Percentiles rank a stretch among this genome's conserved stretches.
phyloP scores from a whole-genome alignment of 2,797 vertebrate species.

The Darevskia nairensis region DNA sequence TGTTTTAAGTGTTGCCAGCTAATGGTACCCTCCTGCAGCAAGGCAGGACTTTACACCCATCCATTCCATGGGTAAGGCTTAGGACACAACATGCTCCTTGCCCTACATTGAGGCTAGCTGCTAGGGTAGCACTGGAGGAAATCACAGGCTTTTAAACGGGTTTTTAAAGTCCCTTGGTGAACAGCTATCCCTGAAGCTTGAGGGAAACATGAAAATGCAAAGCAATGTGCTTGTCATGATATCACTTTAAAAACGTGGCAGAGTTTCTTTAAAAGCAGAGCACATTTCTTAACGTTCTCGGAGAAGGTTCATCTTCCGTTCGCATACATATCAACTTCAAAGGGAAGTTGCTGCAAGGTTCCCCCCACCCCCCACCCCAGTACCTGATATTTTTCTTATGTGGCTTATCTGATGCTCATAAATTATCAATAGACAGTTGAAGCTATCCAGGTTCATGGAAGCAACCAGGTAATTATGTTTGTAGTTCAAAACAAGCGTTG shows the following conservation, averaged over 20 bases:
- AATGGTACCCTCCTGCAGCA: no score
- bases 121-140: background rate
- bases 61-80: background rate
- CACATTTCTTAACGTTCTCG: rapidly evolving
- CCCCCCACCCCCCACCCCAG: background rate
- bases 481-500: constrained; percentile 72
- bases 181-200: rapidly evolving
- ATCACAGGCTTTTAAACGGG: background rate
- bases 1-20: background rate
- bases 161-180: background rate
- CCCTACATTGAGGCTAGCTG: background rate
- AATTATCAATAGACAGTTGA: constrained; percentile 75
- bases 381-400: constrained; percentile 65
- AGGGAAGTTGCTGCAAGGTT: constrained; percentile 64
- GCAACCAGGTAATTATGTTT: constrained; percentile 72
- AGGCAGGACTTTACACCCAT: background rate
- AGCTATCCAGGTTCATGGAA: constrained; percentile 54
- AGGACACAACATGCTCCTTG: background rate
- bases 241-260: background rate
- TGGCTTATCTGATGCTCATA: constrained; percentile 67
- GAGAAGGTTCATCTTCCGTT: background rate
- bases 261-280: constrained; percentile 1
- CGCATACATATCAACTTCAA: constrained; percentile 55
- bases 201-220: rapidly evolving
- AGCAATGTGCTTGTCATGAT: background rate